Percentiles rank a stretch among this genome's conserved stretches.
These are phyloP conservation scores for Invenusta paracnida DNA, from an alignment of 2,888 invertebrate species.

Conservation along the genomic window DNA sequence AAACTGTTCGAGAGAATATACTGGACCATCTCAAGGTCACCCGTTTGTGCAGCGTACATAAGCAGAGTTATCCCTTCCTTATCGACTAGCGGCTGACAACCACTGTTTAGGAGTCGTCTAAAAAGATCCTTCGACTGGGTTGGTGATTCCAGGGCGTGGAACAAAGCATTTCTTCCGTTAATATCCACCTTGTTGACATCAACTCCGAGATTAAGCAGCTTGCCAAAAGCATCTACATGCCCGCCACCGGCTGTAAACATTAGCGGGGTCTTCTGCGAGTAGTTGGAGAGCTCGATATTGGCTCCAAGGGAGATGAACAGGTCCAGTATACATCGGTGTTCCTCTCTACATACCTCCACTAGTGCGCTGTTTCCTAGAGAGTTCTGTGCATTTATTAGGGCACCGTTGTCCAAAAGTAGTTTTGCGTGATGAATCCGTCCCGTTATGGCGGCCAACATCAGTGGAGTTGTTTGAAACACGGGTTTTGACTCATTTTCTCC, in stretches of 20 bases:
- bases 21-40: background rate
- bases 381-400: background rate
- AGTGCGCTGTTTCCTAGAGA: background rate
- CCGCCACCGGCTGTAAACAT: background rate
- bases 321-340: background rate
- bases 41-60: background rate
- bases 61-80: background rate
- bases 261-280: background rate
- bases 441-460: background rate
- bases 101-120: background rate
- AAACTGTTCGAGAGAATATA: background rate
- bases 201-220: background rate
- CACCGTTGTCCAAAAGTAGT: background rate
- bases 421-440: background rate
- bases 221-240: background rate
- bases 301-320: background rate
- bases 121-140: background rate
- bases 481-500: background rate
- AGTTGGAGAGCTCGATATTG: background rate
- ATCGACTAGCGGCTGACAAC: background rate
- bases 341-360: background rate
- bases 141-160: background rate
- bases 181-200: background rate
- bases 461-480: slow-evolving; percentile 3
- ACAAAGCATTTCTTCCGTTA: background rate